Conservation (phyloP, 2,113 vertebrate genomes). For the Calyptomena viridis region DNA sequence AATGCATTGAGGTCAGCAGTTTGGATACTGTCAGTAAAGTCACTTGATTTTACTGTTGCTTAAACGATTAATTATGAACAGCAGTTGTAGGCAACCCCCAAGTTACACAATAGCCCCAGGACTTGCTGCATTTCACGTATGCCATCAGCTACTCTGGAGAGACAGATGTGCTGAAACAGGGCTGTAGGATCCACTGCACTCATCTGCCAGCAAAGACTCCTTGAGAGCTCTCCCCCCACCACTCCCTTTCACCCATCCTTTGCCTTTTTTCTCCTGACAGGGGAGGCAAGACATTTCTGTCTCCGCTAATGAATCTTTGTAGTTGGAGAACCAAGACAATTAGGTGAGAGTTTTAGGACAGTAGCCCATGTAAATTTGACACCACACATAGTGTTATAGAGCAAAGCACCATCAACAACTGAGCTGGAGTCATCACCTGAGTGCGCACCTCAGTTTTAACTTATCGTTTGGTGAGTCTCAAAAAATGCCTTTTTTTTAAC, state of each 20-base stretch:
- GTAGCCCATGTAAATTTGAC: neutral
- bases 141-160: neutral
- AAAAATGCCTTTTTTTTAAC: neutral
- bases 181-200: neutral
- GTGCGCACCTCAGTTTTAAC: neutral
- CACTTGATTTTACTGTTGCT: slow-evolving; percentile 58
- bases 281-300: neutral
- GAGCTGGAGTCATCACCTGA: neutral
- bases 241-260: neutral
- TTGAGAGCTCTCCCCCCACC: neutral
- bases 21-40: slow-evolving; percentile 61
- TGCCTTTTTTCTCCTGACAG: neutral
- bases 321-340: neutral
- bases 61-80: slow-evolving; percentile 62
- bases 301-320: neutral
- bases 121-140: neutral
- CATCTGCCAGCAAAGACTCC: neutral
- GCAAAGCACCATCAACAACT: neutral
- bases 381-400: neutral
- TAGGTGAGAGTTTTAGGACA: neutral
- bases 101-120: slow-evolving; percentile 15
- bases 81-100: slow-evolving; percentile 3
- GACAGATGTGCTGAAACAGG: neutral
- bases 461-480: neutral
- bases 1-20: slow-evolving; percentile 72